Evolutionary conservation across 1,140 invertebrate species (phyloP).

Genomic region (Steinernema feltiae): DNA sequence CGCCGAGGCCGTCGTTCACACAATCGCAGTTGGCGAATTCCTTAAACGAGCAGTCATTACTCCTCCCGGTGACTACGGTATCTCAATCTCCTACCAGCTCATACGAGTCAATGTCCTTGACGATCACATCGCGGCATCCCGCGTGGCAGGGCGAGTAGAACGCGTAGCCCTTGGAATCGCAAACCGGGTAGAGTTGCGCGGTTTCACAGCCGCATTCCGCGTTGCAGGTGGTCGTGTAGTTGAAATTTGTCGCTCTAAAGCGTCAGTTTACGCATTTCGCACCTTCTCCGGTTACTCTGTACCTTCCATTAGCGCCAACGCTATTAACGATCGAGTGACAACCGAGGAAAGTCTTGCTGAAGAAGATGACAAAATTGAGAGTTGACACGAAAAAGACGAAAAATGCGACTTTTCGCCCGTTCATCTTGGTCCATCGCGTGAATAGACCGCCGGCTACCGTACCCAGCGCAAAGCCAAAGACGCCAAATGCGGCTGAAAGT

Average conservation of each 20-base stretch:
- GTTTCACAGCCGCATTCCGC: conserved; percentile 47
- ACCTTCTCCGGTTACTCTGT: conserved; percentile 2
- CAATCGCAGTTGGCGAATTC: conserved; percentile 53
- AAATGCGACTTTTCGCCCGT: conserved; percentile 48
- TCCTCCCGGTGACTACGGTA: too few species aligned
- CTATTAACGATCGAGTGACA: conserved; percentile 50
- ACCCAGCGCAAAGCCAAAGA: conserved; percentile 54
- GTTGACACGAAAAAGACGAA: conserved; percentile 48
- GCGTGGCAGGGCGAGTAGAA: conserved; percentile 57
- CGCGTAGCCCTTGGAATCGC: conserved; percentile 38
- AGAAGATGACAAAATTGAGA: conserved; percentile 44
- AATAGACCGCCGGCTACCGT: conserved; percentile 26
- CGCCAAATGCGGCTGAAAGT: conserved; percentile 50
- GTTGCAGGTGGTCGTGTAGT: conserved; percentile 51
- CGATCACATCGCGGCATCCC: conserved; percentile 44
- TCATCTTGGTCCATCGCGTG: conserved; percentile 31
- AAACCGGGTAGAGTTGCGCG: conserved; percentile 53
- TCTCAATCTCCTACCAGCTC: conserved; percentile 22
- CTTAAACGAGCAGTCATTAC: conserved; percentile 24
- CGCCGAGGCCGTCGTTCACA: conserved; percentile 34
- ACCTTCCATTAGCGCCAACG: conserved; percentile 32
- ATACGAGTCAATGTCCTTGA: conserved; percentile 21
- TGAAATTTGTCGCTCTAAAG: conserved; percentile 44
- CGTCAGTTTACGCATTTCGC: neutral
- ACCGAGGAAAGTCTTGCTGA: conserved; percentile 46